These are phyloP conservation scores for Calephelis perditalis DNA, from an alignment of 2,888 invertebrate species.

Conservation along the genomic window DNA sequence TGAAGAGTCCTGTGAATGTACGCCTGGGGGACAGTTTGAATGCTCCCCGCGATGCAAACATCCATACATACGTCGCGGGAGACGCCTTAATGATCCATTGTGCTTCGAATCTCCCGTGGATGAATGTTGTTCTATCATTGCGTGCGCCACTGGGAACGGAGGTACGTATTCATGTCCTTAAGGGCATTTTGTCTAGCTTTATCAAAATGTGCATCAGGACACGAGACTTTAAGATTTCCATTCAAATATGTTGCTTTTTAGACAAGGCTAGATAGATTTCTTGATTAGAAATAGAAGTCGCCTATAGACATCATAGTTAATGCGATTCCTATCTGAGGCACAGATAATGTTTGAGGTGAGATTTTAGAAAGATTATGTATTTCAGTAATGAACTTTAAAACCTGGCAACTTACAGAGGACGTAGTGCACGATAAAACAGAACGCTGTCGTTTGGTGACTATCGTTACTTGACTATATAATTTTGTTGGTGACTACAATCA, in stretches of 20 bases:
- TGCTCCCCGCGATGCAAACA: constrained; percentile 85
- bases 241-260: not conserved
- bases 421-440: too few relatives aligned
- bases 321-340: too few relatives aligned
- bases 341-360: too few relatives aligned
- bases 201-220: constrained; percentile 6
- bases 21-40: constrained; percentile 80
- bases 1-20: constrained; percentile 87
- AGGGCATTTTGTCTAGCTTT: constrained; percentile 4
- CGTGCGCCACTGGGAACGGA: constrained; percentile 80
- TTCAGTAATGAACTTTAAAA: too few relatives aligned
- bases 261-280: too few relatives aligned
- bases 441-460: too few relatives aligned
- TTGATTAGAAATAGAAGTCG: too few relatives aligned
- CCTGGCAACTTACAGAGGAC: too few relatives aligned
- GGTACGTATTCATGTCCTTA: constrained; percentile 34
- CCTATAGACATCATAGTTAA: too few relatives aligned
- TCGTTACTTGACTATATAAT: too few relatives aligned
- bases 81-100: constrained; percentile 81
- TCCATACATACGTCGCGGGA: constrained; percentile 83
- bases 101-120: constrained; percentile 84
- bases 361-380: too few relatives aligned
- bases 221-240: not conserved
- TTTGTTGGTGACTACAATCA: too few relatives aligned
- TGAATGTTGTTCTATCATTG: constrained; percentile 83